Evolutionary conservation across 2,113 vertebrate species (phyloP), one percentile per base, ranked within the genome.

Genomic region (Podarcis raffonei): DNA sequence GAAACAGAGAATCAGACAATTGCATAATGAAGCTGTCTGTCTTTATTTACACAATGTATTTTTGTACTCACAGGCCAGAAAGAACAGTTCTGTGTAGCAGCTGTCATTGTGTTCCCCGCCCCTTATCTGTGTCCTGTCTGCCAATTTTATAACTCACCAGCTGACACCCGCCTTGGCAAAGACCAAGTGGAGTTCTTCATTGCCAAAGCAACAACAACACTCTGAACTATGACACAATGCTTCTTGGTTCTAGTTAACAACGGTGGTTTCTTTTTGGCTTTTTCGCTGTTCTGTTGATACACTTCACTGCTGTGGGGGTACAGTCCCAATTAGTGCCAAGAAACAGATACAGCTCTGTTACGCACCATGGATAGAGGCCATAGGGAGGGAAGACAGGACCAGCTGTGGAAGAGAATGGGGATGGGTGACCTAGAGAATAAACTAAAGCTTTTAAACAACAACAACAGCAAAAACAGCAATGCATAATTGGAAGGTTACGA

Each of bases 11-110:
- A 94, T 95, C 93, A 96, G 97, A 97, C 96, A 97, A 96, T 96
- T 95, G 96, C 93, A 96, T 97, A 96, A 98, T 97, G 95, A 97
- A 97, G 96, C 95, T 97, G 95, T 96, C 97, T 97, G 96, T 97
- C 97, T 97, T 96, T 97, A 96, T 97, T 96, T 95, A 94, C 94
- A 97, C 96, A 96, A 96, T 96, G 94, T 96, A 97, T 97, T 97
- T 96, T 95, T 97, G 96, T 97, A 96, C 96, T 96, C 93, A 95
- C 93, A 95, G 95, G 95, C 94, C 97, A 98, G 97, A 98, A 97
- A 98, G 97, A 96, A 95, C 92, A 96, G 95, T 96, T 97, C 95
- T 98, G 97, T 97, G 93, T 95, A 96, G 95, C 97, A 98, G 97
- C 98, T 98, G 97, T 96, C 97, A 97, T 96, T 96, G 94, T 97